A percentile compares a stretch with the other conserved stretches of the same genome.
phyloP scores from a whole-genome alignment of 2,888 invertebrate species.

The Drymonia ruficornis region DNA sequence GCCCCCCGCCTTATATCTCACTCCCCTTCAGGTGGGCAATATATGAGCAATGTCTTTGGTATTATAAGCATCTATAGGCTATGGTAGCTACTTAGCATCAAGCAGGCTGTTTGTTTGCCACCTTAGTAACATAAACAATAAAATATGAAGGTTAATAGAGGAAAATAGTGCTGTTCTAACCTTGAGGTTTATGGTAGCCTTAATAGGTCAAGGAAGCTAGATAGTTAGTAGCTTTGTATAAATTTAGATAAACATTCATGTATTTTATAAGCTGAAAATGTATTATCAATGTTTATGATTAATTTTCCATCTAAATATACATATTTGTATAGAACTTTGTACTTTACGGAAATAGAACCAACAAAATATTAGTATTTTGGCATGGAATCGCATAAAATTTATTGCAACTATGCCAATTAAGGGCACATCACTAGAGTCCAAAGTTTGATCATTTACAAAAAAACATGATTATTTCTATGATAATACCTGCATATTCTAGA shows the following conservation, averaged over 20 bases:
- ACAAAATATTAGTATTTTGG: constrained; percentile 42
- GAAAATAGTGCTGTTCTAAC: not conserved
- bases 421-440: constrained; percentile 51
- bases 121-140: no score
- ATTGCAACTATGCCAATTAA: constrained; percentile 57
- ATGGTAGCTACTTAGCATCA: no score
- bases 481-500: constrained; percentile 3
- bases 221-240: no score
- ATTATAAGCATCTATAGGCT: no score
- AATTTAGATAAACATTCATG: not conserved
- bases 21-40: no score
- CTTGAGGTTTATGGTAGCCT: not conserved
- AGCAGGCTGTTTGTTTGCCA: no score
- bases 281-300: no score
- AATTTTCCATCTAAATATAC: not conserved
- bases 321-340: constrained; percentile 7
- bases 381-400: constrained; percentile 41
- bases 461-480: not conserved
- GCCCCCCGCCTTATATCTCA: no score
- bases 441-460: constrained; percentile 53
- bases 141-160: not conserved
- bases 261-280: no score
- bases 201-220: no score
- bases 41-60: no score
- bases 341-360: constrained; percentile 9